Conservation (phyloP, 2,797 vertebrate genomes). For the Nannoperca obscura region DNA sequence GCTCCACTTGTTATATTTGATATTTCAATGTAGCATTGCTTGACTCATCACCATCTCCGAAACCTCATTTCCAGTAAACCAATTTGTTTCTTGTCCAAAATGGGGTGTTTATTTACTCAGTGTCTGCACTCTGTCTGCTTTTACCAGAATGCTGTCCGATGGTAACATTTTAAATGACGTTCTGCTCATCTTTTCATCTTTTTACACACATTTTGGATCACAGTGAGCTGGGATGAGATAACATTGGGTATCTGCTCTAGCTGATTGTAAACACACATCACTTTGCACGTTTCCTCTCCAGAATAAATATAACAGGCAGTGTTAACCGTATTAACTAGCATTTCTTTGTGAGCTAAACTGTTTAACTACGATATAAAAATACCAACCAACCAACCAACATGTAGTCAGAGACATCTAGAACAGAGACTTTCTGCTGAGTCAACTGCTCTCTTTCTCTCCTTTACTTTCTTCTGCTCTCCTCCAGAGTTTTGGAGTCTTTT, state of each 20-base stretch:
- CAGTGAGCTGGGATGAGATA: not conserved
- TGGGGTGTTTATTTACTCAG: not conserved
- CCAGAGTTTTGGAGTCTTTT: not conserved
- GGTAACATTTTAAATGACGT: not conserved
- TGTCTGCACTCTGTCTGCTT: not conserved
- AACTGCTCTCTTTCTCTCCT: not conserved
- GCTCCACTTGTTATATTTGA: not conserved
- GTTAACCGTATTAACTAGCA: not conserved
- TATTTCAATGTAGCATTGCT: too few relatives aligned
- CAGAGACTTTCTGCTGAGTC: slow-evolving; percentile 12
- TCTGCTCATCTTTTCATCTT: not conserved
- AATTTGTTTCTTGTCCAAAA: not conserved
- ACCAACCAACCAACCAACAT: too few relatives aligned
- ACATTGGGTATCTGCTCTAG: not conserved
- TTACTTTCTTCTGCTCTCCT: not conserved
- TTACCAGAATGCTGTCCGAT: not conserved
- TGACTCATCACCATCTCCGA: not conserved
- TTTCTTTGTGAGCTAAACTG: not conserved
- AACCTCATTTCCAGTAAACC: not conserved
- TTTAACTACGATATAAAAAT: not conserved
- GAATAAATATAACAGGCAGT: not conserved
- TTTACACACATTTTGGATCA: not conserved
- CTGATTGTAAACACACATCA: slow-evolving; percentile 2
- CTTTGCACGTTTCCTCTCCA: not conserved
- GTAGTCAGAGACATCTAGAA: too few relatives aligned